These are phyloP conservation scores for Daphoenositta chrysoptera DNA, from an alignment of 2,113 vertebrate species.

Conservation along the genomic window DNA sequence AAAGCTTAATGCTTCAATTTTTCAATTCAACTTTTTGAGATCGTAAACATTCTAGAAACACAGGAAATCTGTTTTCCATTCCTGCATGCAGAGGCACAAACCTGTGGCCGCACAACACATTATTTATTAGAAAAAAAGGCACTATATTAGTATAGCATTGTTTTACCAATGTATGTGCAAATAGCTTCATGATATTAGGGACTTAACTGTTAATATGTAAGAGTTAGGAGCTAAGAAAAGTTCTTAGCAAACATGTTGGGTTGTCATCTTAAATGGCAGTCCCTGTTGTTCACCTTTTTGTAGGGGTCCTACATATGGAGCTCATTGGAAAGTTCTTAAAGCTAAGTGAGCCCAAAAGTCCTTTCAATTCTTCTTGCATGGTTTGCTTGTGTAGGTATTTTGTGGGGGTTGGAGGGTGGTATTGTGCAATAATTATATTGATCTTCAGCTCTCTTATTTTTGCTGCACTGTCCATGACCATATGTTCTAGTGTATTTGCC, in stretches of 20 bases:
- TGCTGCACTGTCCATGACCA: accelerated
- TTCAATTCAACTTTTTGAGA: not conserved
- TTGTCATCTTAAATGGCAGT: not conserved
- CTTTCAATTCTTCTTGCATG: not conserved
- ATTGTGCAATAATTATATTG: not conserved
- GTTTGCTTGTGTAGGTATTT: not conserved
- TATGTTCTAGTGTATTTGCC: not conserved
- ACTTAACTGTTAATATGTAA: not conserved
- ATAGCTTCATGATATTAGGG: not conserved
- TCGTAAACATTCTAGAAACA: not conserved
- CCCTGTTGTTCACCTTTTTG: not conserved
- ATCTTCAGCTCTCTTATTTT: not conserved
- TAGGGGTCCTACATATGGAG: not conserved
- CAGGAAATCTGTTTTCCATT: conserved; percentile 24
- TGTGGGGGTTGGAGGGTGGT: not conserved
- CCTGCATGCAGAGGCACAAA: not conserved
- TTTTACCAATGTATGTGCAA: not conserved
- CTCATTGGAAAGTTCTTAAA: not conserved
- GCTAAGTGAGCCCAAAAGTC: not conserved
- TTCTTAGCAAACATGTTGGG: not conserved
- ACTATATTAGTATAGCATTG: not conserved
- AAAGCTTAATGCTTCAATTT: not conserved
- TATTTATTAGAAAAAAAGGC: not conserved
- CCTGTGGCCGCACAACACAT: not conserved
- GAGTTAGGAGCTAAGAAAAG: not conserved